These are phyloP conservation scores for Pinctada fucata DNA, from an alignment of 2,888 invertebrate genomes.

Conservation along the genomic window DNA sequence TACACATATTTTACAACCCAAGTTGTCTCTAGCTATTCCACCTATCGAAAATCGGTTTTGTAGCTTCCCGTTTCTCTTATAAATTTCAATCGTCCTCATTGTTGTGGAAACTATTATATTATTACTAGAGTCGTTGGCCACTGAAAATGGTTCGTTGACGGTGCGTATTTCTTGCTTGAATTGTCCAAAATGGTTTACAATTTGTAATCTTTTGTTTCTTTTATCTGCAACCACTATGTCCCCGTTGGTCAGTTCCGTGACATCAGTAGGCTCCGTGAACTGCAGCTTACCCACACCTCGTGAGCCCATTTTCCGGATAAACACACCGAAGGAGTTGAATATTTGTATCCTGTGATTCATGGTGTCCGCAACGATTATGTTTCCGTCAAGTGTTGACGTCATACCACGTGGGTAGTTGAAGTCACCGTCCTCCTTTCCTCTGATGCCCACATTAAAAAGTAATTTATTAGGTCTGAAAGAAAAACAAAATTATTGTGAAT, in stretches of 20 bases:
- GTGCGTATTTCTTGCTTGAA: conserved; percentile 63
- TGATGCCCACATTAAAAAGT: conserved; percentile 61
- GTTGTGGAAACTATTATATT: conserved; percentile 66
- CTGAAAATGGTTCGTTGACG: conserved; percentile 58
- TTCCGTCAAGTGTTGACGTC: conserved; percentile 57
- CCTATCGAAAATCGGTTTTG: conserved; percentile 52
- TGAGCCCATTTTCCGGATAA: conserved; percentile 60
- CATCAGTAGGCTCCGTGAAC: conserved; percentile 69
- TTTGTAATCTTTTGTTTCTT: conserved; percentile 69
- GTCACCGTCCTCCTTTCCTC: conserved; percentile 63
- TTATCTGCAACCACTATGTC: conserved; percentile 72
- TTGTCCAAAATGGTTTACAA: conserved; percentile 56
- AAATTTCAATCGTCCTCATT: conserved; percentile 59
- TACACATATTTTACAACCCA: conserved; percentile 53
- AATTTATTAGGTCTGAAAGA: conserved; percentile 69
- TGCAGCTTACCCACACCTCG: conserved; percentile 61
- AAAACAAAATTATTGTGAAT: conserved; percentile 9
- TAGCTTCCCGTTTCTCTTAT: conserved; percentile 58
- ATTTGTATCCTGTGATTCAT: conserved; percentile 71
- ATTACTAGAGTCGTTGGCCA: conserved; percentile 62
- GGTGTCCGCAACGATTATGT: conserved; percentile 71
- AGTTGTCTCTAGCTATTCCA: conserved; percentile 27
- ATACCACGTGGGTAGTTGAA: conserved; percentile 71
- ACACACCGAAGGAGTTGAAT: conserved; percentile 65
- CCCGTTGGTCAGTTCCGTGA: conserved; percentile 67